These are phyloP conservation scores for Oscarella lobularis DNA, from an alignment of 37 sponge, comb jelly and placozoan species.

Conservation along the genomic window DNA sequence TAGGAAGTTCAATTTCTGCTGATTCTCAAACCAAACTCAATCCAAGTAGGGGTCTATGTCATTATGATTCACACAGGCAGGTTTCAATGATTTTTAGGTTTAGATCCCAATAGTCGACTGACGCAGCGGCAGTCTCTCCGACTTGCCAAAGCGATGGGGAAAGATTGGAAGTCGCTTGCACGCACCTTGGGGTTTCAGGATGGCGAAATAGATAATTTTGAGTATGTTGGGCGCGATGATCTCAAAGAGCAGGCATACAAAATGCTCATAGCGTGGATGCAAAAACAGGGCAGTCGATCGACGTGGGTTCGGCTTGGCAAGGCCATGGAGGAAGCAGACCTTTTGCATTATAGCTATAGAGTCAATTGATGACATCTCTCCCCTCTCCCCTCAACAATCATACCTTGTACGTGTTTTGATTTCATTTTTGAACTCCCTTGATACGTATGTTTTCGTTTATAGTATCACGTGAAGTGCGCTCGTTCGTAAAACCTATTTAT, in stretches of 20 bases:
- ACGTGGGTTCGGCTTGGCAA: not conserved
- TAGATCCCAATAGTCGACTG: not conserved
- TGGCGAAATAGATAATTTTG: not conserved
- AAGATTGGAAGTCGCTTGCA: not conserved
- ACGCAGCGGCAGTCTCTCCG: not conserved
- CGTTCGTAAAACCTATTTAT: not conserved
- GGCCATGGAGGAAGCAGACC: no score
- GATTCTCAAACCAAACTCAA: no score
- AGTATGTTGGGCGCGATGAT: not conserved
- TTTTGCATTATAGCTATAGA: no score
- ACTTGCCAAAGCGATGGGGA: not conserved
- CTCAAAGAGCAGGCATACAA: not conserved
- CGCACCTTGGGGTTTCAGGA: not conserved
- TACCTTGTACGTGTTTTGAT: no score
- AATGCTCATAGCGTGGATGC: not conserved
- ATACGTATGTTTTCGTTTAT: no score
- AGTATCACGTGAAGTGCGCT: not conserved
- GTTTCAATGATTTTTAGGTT: no score
- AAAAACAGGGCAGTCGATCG: not conserved
- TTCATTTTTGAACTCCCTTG: no score
- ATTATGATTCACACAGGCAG: no score
- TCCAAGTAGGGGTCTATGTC: no score
- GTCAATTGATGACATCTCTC: no score
- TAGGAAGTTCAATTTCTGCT: no score
- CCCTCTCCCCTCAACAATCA: no score